Evolutionary conservation across 2,888 invertebrate genomes (phyloP), one percentile per base, ranked within the genome.

Genomic region (Limulus polyphemus): DNA sequence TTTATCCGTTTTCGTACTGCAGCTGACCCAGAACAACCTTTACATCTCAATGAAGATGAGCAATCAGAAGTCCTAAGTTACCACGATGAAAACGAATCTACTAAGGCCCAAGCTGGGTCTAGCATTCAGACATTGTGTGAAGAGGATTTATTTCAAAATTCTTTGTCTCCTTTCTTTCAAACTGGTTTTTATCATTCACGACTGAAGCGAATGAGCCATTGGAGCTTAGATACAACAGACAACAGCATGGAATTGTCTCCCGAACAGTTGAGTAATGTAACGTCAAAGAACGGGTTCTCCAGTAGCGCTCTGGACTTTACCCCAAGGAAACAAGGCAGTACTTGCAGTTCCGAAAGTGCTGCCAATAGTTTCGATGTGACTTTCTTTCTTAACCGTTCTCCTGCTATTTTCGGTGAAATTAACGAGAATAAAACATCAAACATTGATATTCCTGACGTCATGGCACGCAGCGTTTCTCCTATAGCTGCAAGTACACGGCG

Each of bases 1-100:
- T 90, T 91, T 76, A 86, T 91, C 13, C 80, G 92, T 69, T 90
- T 91, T 78, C 82, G 89, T 67, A 84, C 86, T 14, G 79, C 88
- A 70, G 86, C 74, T 47, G 77, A 78, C 67, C 73, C 74, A 32
- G 75, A 74, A 62, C 73, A 71, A 59, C 67, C 67, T 10, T 67
- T 70, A 64, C 68, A 71, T 55, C 58, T 63, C 57, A 64, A 62
- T 16, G 67, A 66, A 50, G 68, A 64, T 9, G 32, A 32, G 7
- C 32, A 5, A 3, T 32, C 32, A 7, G 65, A 65, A 47, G 58
- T 47, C 11, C 17, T 16, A 7, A 54, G 54, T 32, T 62, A 60
- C 56, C 61, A 59, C 16, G 66, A 64, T 32, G 65, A 65, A 47
- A 63, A 59, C 14, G 68, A 65, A 12, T 68, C 68, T 12, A 67